phyloP scores from a whole-genome alignment of 2,888 invertebrate species.

The Caenorhabditis sulstoni region DNA sequence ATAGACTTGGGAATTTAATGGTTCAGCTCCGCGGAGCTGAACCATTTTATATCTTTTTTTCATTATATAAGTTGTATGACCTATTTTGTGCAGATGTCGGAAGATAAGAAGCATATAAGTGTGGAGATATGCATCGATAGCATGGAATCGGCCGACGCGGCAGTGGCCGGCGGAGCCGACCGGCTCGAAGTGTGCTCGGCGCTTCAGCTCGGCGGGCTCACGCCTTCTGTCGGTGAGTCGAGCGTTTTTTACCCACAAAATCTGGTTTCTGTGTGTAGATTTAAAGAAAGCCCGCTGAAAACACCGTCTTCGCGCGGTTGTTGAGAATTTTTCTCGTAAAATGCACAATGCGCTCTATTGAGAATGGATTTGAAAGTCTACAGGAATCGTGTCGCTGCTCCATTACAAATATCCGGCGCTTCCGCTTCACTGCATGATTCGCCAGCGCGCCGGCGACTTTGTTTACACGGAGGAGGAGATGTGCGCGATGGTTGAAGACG shows the following conservation, averaged over 20 bases:
- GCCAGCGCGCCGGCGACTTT: conserved; percentile 65
- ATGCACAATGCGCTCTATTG: no score
- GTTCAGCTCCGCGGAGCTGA: no score
- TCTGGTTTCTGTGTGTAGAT: no score
- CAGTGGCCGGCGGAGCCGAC: conserved; percentile 62
- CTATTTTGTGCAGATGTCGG: conserved; percentile 6
- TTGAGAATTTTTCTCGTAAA: no score
- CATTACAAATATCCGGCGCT: conserved; percentile 33
- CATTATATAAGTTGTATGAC: neutral
- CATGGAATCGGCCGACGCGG: conserved; percentile 64
- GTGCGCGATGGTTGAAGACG: conserved; percentile 49
- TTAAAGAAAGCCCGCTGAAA: no score
- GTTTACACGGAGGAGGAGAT: conserved; percentile 61
- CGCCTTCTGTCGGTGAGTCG: conserved; percentile 25
- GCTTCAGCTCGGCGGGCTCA: conserved; percentile 33
- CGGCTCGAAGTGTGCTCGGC: conserved; percentile 66
- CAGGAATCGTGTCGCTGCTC: conserved; percentile 62
- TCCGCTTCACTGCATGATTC: conserved; percentile 64
- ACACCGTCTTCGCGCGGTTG: no score
- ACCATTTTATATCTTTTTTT: no score
- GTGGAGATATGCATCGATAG: conserved; percentile 69
- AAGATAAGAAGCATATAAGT: conserved; percentile 1
- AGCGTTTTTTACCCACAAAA: no score
- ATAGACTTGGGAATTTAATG: no score
- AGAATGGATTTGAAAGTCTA: neutral